Base-by-base conservation (phyloP, 2,113 vertebrate species). In the Cynopterus brachyotis region DNA sequence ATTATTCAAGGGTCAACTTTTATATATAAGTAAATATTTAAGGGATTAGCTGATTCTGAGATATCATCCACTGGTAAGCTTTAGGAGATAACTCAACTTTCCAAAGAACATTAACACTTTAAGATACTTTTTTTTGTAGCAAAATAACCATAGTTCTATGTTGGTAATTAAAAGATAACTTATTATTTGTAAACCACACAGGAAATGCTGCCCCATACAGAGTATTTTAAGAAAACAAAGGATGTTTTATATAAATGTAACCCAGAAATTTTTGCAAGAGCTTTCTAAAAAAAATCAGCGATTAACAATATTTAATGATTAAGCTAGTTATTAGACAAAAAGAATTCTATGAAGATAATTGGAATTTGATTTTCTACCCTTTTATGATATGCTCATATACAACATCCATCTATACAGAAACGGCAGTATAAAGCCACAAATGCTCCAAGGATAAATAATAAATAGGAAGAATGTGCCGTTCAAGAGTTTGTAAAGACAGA, bases 131-230 rank as follows among this genome's bases (percentile, higher is more conserved):
- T 85, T 94, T 35, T 50, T 10, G 59, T 69, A 89, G 12, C 24
- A 60, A 13, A 85, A 95, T 64, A 93, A 88, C 37, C 53, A 45
- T n/a, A 95, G 9, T 32, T 72, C 60, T 76, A 53, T 53, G 55
- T 64, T 53, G 28, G 55, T 42, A 92, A 96, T 80, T 95, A 93
- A 89, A 94, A 88, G 78, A 30, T 42, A 93, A 95, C 73, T 86
- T 79, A 55, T 80, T 70, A 89, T 60, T 82, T 89, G 37, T 80
- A 95, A 97, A 83, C 32, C 42, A 60, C 16, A 62, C 2, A 80
- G 45, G n/a, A 92, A 96, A 95, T 86, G 70, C 83, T 90, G 83
- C 89, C 87, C 72, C 30, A 60, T 90, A 82, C 11, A 70, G 42
- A 37, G 22, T 64, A 78, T n/a, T 67, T 67, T 85, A 76, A 96